Conservation (phyloP, 2,113 vertebrate genomes). For the Rhadina sibilatrix region DNA sequence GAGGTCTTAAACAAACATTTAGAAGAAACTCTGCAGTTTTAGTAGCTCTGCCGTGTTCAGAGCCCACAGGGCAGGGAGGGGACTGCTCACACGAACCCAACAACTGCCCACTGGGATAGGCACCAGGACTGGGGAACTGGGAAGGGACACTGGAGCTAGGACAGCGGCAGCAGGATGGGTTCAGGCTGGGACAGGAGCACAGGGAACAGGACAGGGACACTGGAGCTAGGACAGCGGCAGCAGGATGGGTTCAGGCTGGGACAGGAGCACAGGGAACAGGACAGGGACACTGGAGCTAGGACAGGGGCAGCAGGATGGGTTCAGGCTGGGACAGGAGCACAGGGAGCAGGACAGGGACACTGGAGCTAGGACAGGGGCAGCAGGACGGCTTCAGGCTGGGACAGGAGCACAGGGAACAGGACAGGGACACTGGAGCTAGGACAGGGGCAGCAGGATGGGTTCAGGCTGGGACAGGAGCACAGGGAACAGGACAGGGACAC, state of each 20-base stretch:
- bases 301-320: too few species aligned
- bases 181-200: neutral
- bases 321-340: neutral
- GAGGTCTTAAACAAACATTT: neutral
- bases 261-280: neutral
- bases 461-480: too few species aligned
- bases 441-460: neutral
- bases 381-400: too few species aligned
- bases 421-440: neutral
- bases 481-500: neutral
- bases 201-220: too few species aligned
- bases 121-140: neutral
- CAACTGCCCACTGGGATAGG: neutral
- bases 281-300: neutral
- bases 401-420: too few species aligned
- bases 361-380: too few species aligned
- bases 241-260: neutral
- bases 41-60: fast-evolving
- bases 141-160: too few species aligned
- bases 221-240: too few species aligned
- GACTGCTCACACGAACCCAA: fast-evolving
- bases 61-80: too few species aligned
- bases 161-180: too few species aligned
- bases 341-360: too few species aligned
- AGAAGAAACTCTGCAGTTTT: fast-evolving